A percentile compares a stretch with the other conserved stretches of the same genome.
These are phyloP conservation scores for Patella caerulea DNA, from an alignment of 2,888 invertebrate genomes.

Conservation along the genomic window DNA sequence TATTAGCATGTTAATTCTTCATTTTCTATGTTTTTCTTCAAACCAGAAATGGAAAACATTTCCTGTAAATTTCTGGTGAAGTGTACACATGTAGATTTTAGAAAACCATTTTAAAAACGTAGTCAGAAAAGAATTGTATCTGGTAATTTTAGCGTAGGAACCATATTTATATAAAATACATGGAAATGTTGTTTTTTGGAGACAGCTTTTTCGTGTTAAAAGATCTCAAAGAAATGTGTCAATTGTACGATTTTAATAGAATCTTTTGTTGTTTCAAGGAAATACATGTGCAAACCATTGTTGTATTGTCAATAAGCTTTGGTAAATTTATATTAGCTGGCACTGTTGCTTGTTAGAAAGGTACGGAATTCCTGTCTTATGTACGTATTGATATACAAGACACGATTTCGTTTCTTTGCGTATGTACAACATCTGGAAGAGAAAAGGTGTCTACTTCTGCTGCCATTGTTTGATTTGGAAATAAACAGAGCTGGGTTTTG, in stretches of 20 bases:
- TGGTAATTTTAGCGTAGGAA: no score
- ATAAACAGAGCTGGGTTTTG: slow-evolving; percentile 1
- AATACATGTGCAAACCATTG: slow-evolving; percentile 3
- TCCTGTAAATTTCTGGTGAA: no score
- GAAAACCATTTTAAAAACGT: no score
- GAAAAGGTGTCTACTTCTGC: neutral
- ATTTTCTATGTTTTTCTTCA: no score
- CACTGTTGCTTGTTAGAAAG: no score
- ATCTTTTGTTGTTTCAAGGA: slow-evolving; percentile 2
- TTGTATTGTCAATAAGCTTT: neutral
- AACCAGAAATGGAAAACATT: no score
- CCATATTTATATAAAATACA: no score
- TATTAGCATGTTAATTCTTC: no score
- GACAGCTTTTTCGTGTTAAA: slow-evolving; percentile 5
- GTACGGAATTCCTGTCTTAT: no score
- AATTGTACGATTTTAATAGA: slow-evolving; percentile 7
- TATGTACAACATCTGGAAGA: slow-evolving; percentile 4
- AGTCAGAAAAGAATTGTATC: no score
- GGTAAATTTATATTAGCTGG: neutral
- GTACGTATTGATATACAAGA: neutral
- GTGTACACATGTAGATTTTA: no score
- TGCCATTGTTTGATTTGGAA: slow-evolving; percentile 8
- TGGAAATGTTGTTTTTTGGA: neutral
- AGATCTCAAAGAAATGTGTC: slow-evolving; percentile 9
- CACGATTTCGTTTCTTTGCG: neutral